Conservation (phyloP, 2,113 vertebrate species). For the Sphyrna mokarran region DNA sequence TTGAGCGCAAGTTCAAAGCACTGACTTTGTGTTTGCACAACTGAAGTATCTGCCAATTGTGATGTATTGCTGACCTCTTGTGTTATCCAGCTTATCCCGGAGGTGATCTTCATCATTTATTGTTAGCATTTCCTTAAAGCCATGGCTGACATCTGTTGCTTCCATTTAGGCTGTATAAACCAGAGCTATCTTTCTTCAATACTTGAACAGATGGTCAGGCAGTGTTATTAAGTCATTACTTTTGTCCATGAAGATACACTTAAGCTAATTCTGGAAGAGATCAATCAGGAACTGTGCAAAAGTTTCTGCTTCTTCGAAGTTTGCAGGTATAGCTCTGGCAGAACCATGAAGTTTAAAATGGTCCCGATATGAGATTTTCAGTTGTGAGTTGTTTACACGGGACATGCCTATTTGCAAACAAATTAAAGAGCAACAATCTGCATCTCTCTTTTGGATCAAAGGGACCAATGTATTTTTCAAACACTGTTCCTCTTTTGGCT, state of each 20-base stretch:
- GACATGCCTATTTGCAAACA: neutral
- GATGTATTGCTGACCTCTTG: neutral
- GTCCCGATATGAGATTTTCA: neutral
- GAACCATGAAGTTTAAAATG: neutral
- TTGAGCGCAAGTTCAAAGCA: neutral
- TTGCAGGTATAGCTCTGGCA: neutral
- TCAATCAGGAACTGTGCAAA: neutral
- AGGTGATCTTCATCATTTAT: neutral
- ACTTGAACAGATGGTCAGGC: neutral
- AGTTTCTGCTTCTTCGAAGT: no score
- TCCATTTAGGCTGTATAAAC: neutral
- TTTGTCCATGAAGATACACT: neutral
- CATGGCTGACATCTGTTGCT: neutral
- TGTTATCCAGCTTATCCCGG: neutral
- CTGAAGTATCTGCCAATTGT: neutral
- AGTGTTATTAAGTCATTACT: neutral
- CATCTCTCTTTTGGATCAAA: neutral
- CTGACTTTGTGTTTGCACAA: neutral
- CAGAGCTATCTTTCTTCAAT: neutral
- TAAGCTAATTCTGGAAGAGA: neutral
- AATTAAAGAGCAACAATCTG: neutral
- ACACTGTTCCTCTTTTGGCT: neutral
- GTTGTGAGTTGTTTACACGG: neutral
- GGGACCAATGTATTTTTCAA: neutral
- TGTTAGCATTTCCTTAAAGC: conserved; percentile 22